Base-by-base conservation (phyloP, 2,888 invertebrate genomes). In the Epinotia demarniana region DNA sequence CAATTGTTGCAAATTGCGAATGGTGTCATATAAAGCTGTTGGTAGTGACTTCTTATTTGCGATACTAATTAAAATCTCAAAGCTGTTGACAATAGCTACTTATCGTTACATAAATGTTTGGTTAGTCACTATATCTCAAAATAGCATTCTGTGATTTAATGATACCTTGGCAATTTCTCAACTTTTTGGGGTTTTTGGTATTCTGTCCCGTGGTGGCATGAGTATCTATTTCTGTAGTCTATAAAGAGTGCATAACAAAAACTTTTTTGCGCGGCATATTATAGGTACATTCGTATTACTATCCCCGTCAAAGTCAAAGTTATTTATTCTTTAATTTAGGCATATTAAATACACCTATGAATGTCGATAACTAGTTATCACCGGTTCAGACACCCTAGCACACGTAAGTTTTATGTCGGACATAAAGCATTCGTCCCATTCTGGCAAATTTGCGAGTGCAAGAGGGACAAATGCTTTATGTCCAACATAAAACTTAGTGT, bases 141-240 rank as follows among this genome's bases (percentile, higher is more conserved):
- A 88, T 86, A 87, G 89, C 87, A 83, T 88, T 88, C 90, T 92
- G 92, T 92, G 92, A 92, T 92, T 85, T 81, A 83, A 83, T 81
- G 83, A 90, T 87, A 89, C 89, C 88, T 91, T 92, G 88, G 90
- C 87, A 87, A 88, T 87, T 87, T 85, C 84, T 39, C 84, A 80
- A 79, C 75, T 83, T 79, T 78, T 80, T 86, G 86, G 88, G 88
- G 84, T 88, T 90, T 88, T 88, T 87, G 78, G 70, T 60, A 53
- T 71, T 70, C 70, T 64, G 70, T 43, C 58, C 69, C 16, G 23
- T 60, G 70, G 57, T 18, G 39, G 5, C 33, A 16, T n/a, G 55
- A 55, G 33, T 5, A 33, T 27, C 13, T 27, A 5, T 60, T 16
- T 60, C 16, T 60, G 12, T 27, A 8, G 23, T 27, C 27, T 19